Conservation (phyloP, 2,888 invertebrate species). For the Kryphioiulus occultus region DNA sequence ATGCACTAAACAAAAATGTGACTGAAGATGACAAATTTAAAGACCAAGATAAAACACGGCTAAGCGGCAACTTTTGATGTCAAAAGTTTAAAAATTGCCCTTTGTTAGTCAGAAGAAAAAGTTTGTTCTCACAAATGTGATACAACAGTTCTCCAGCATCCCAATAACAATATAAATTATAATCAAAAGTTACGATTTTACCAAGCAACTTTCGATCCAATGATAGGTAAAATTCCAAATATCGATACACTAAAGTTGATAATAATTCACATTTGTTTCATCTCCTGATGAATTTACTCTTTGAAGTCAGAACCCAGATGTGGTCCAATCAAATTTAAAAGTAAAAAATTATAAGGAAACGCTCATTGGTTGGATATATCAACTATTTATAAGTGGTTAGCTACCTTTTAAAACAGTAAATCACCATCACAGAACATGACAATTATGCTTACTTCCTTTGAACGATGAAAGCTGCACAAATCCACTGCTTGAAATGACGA, state of each 20-base stretch:
- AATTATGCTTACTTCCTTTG: background rate
- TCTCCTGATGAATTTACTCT: too few relatives aligned
- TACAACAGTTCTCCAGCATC: background rate
- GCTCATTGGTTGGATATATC: background rate
- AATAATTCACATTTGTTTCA: too few relatives aligned
- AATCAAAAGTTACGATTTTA: background rate
- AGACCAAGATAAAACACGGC: constrained; percentile 15
- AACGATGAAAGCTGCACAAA: background rate
- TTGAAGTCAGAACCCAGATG: too few relatives aligned
- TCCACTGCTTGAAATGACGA: background rate
- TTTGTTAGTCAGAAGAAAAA: too few relatives aligned
- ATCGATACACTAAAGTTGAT: too few relatives aligned
- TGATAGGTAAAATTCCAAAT: too few relatives aligned
- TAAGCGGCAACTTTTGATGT: background rate
- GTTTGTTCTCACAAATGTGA: too few relatives aligned
- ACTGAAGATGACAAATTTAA: background rate
- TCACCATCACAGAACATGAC: background rate
- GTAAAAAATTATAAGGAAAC: background rate
- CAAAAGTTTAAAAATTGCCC: too few relatives aligned
- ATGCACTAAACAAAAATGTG: background rate
- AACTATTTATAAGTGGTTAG: background rate
- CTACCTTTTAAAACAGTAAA: background rate
- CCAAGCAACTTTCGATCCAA: background rate
- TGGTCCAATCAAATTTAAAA: too few relatives aligned
- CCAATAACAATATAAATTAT: background rate